These are phyloP conservation scores for Pseudochromis fuscus DNA, from an alignment of 2,797 vertebrate species.

Conservation along the genomic window DNA sequence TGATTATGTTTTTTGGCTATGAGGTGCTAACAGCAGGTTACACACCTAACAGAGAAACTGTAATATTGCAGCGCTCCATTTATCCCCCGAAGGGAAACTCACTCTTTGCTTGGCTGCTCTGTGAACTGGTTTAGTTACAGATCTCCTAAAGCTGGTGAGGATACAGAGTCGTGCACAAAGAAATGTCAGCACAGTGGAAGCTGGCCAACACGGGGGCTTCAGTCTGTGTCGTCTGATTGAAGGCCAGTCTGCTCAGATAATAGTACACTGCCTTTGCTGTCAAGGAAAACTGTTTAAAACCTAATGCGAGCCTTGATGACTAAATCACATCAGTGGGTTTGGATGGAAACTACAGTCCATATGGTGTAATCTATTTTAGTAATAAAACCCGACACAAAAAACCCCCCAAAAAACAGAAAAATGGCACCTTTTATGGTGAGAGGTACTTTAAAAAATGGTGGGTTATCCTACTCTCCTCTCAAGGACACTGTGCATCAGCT, in stretches of 20 bases:
- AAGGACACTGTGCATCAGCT: conserved; percentile 1
- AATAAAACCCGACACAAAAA: conserved; percentile 11
- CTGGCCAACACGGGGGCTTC: conserved; percentile 20
- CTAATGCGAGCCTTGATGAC: conserved; percentile 38
- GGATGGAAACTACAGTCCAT: conserved; percentile 37
- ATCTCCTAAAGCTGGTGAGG: conserved; percentile 37
- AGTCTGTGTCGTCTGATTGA: conserved; percentile 48
- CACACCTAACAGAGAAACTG: conserved; percentile 33
- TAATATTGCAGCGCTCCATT: conserved; percentile 19
- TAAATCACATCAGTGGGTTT: conserved; percentile 35
- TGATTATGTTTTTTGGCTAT: conserved; percentile 55
- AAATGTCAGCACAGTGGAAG: conserved; percentile 28
- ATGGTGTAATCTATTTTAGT: conserved; percentile 55
- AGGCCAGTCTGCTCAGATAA: conserved; percentile 31
- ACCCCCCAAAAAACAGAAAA: background rate
- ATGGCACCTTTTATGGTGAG: background rate
- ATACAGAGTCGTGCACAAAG: conserved; percentile 45
- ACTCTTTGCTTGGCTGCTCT: conserved; percentile 1
- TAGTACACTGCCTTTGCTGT: conserved; percentile 23
- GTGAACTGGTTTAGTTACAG: conserved; percentile 37
- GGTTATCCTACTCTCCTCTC: conserved; percentile 4
- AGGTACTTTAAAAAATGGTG: background rate
- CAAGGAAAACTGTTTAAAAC: conserved; percentile 35
- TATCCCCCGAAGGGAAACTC: conserved; percentile 25
- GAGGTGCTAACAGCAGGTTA: conserved; percentile 47